phyloP scores from a whole-genome alignment of 2,888 invertebrate species.

The Callinectes sapidus region DNA sequence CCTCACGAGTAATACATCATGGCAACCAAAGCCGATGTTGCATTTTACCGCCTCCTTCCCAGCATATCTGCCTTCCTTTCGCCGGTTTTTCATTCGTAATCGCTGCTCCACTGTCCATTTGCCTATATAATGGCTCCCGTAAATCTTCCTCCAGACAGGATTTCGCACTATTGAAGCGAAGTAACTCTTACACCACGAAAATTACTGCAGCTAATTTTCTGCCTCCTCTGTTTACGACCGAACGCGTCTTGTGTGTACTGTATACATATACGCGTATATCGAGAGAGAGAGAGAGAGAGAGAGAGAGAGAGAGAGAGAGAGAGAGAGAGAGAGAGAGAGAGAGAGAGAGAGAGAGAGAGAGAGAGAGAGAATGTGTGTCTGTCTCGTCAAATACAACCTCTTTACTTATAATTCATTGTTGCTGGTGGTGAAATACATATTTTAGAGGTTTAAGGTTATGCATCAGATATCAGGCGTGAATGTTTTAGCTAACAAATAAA shows the following conservation, averaged over 20 bases:
- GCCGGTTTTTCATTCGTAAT: slow-evolving; percentile 40
- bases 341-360: slow-evolving; percentile 36
- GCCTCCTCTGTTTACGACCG: neutral
- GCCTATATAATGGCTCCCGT: slow-evolving; percentile 36
- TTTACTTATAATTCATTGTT: neutral
- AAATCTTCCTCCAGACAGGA: slow-evolving; percentile 18
- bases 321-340: slow-evolving; percentile 33
- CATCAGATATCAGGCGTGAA: neutral
- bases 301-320: slow-evolving; percentile 17
- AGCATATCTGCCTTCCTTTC: neutral
- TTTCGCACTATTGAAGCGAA: slow-evolving; percentile 41
- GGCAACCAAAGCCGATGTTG: neutral
- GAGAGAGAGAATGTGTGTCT: neutral
- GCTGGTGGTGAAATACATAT: neutral
- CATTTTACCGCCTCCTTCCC: neutral
- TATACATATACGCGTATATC: neutral
- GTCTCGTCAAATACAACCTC: neutral
- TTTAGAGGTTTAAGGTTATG: neutral
- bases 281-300: neutral
- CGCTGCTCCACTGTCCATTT: slow-evolving; percentile 25
- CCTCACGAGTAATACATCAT: neutral
- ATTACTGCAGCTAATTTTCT: slow-evolving; percentile 39
- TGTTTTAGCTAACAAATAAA: neutral
- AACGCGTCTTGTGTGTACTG: neutral
- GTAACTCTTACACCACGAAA: slow-evolving; percentile 30